Conservation (phyloP, 2,888 invertebrate genomes). For the Xylota sylvarum region DNA sequence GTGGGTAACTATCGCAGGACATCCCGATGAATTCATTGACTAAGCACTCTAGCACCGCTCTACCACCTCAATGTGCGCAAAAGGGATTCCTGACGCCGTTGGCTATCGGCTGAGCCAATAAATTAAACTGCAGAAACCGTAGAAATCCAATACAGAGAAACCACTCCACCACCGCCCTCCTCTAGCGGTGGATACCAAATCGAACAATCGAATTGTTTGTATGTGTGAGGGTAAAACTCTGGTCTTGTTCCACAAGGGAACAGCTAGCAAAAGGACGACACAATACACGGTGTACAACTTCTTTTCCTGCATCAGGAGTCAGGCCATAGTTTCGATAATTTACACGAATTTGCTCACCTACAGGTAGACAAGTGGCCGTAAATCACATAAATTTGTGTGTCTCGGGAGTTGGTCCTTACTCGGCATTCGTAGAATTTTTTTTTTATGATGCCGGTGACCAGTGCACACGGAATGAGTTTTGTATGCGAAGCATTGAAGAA, state of each 20-base stretch:
- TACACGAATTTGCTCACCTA: conserved; percentile 76
- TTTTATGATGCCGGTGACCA: conserved; percentile 22
- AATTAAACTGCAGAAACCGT: conserved; percentile 69
- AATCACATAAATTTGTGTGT: conserved; percentile 70
- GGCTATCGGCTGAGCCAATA: conserved; percentile 68
- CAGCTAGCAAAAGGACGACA: conserved; percentile 58
- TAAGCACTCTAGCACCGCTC: conserved; percentile 50
- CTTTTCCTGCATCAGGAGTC: conserved; percentile 64
- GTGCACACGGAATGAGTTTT: conserved; percentile 5
- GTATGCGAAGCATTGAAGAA: conserved; percentile 23
- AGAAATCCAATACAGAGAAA: conserved; percentile 66
- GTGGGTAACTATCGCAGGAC: conserved; percentile 33
- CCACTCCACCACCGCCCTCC: background rate
- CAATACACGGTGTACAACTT: conserved; percentile 56
- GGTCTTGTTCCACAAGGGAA: conserved; percentile 14
- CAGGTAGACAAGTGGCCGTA: conserved; percentile 73
- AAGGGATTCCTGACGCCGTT: conserved; percentile 31
- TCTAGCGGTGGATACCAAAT: conserved; percentile 25
- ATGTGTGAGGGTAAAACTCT: conserved; percentile 7
- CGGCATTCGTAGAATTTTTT: background rate
- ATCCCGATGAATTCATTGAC: conserved; percentile 75
- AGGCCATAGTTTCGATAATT: conserved; percentile 71
- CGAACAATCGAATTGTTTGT: conserved; percentile 71
- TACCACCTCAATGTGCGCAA: background rate
- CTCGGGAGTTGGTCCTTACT: conserved; percentile 13